phyloP scores from a whole-genome alignment of 2,113 vertebrate species.

The Anarrhichthys ocellatus region DNA sequence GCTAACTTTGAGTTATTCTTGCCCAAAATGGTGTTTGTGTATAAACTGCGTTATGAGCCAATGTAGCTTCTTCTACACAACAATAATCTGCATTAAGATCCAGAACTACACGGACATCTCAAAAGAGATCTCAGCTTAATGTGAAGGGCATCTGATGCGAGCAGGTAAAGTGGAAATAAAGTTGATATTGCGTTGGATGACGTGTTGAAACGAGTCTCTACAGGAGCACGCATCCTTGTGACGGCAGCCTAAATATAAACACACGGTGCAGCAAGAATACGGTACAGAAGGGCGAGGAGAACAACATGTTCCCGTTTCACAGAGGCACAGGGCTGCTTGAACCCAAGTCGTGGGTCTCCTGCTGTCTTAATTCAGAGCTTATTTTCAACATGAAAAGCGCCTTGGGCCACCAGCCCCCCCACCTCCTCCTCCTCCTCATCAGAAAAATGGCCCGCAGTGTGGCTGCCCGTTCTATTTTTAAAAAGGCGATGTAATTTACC shows the following conservation, averaged over 20 bases:
- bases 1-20: neutral
- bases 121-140: neutral
- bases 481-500: constrained; percentile 80
- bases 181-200: neutral
- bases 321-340: constrained; percentile 21
- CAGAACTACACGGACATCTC: neutral
- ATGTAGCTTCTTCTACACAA: neutral
- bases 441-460: constrained; percentile 67
- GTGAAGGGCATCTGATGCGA: neutral
- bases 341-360: constrained; percentile 22
- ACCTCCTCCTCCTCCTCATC: constrained; percentile 23
- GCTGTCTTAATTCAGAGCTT: constrained; percentile 47
- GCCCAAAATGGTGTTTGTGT: neutral
- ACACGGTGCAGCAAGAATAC: neutral
- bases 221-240: neutral
- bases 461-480: constrained; percentile 79
- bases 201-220: neutral
- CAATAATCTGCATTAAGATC: neutral
- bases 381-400: constrained; percentile 63
- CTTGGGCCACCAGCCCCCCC: neutral
- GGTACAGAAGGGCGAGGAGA: constrained; percentile 5
- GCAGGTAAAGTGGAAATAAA: neutral
- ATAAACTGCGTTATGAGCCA: neutral
- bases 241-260: constrained; percentile 24
- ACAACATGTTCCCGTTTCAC: constrained; percentile 45